Conservation (phyloP, 2,888 invertebrate species). For the Lasioglossum morio region DNA sequence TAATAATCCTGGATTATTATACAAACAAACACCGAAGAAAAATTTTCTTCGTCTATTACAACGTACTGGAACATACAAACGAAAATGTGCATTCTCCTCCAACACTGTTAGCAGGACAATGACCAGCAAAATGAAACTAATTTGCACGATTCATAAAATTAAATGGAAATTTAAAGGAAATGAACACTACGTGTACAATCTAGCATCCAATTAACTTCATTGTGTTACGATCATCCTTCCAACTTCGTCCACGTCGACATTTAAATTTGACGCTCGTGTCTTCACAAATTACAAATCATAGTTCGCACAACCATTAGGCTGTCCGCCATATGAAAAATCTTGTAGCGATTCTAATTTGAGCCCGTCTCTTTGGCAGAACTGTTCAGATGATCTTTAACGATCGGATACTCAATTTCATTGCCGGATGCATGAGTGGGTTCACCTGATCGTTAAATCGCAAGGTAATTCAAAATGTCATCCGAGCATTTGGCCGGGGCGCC, state of each 20-base stretch:
- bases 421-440: slow-evolving; percentile 1
- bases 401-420: slow-evolving; percentile 6
- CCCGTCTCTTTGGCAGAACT: background rate
- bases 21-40: too few relatives aligned
- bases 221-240: background rate
- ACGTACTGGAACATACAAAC: too few relatives aligned
- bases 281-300: background rate
- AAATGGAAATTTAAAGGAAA: background rate
- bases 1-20: too few relatives aligned
- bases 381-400: background rate
- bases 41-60: too few relatives aligned
- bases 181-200: background rate
- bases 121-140: too few relatives aligned
- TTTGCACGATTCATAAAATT: background rate
- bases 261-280: background rate
- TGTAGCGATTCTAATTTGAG: background rate
- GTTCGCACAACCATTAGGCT: background rate
- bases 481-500: background rate
- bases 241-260: background rate
- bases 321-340: background rate
- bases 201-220: background rate
- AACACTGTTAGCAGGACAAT: too few relatives aligned
- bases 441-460: background rate
- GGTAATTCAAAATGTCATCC: slow-evolving; percentile 22
- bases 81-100: too few relatives aligned